Conservation (phyloP, 2,888 invertebrate species). For the Lasioglossum vierecki region DNA sequence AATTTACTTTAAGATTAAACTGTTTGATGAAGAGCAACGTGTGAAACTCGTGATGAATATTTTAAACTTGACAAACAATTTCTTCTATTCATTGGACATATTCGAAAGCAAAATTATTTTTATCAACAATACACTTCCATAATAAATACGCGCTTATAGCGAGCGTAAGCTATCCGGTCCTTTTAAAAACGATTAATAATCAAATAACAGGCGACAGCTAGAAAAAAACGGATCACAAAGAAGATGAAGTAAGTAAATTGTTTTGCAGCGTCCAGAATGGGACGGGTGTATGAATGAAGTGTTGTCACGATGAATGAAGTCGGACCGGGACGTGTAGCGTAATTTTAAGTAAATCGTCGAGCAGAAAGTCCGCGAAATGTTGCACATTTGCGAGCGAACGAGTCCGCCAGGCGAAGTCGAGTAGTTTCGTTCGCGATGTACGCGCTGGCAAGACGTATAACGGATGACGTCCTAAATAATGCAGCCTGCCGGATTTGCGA, state of each 20-base stretch:
- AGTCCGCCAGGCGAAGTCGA: constrained; percentile 19
- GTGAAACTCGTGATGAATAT: too few relatives aligned
- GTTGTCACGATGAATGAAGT: neutral
- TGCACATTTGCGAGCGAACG: neutral
- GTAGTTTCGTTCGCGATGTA: constrained; percentile 21
- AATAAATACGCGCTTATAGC: too few relatives aligned
- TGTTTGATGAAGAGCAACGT: too few relatives aligned
- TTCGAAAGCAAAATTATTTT: too few relatives aligned
- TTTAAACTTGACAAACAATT: too few relatives aligned
- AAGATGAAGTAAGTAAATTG: neutral
- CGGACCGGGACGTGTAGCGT: neutral
- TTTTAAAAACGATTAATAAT: too few relatives aligned
- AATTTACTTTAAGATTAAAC: too few relatives aligned
- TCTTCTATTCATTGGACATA: too few relatives aligned
- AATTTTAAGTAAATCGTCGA: neutral
- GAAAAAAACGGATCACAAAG: neutral
- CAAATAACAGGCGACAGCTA: neutral
- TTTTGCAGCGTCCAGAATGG: neutral
- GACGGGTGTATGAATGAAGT: neutral
- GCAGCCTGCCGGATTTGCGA: constrained; percentile 67
- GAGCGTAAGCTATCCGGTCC: too few relatives aligned
- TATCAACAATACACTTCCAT: too few relatives aligned
- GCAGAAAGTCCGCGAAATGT: neutral
- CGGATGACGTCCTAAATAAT: constrained; percentile 74
- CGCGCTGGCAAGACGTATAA: constrained; percentile 63